Evolutionary conservation across 2,797 vertebrate genomes (phyloP).

Genomic region (Nyctalus aviator): DNA sequence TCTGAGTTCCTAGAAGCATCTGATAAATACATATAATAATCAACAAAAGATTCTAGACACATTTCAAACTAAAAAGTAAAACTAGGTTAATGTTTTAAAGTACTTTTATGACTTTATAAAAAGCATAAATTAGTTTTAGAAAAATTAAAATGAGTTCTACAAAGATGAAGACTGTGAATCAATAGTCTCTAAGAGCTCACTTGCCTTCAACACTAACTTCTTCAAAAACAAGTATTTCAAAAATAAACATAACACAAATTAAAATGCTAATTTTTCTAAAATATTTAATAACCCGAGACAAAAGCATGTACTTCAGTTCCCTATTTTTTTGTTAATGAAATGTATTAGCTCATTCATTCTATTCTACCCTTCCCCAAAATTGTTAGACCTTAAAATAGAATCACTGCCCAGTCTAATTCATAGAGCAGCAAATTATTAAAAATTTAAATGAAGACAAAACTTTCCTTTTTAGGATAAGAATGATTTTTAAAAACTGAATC

Average conservation of each 20-base stretch:
- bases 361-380: neutral
- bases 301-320: neutral
- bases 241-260: constrained; percentile 14
- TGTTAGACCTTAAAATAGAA: neutral
- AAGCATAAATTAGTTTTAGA: neutral
- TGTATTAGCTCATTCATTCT: neutral
- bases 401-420: constrained; percentile 5
- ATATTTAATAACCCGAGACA: constrained; percentile 18
- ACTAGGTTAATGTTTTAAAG: neutral
- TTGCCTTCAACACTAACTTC: neutral
- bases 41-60: constrained; percentile 30
- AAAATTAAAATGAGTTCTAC: constrained; percentile 10
- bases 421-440: constrained; percentile 41
- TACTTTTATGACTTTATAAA: neutral
- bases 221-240: constrained; percentile 43
- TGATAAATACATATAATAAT: neutral
- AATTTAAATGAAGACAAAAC: constrained; percentile 1
- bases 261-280: constrained; percentile 42
- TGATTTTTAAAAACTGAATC: constrained; percentile 31
- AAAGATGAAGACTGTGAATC: constrained; percentile 40
- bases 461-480: neutral
- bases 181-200: neutral
- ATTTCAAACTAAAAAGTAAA: constrained; percentile 32
- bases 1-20: neutral
- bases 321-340: neutral